Evolutionary conservation across 1,140 invertebrate species (phyloP), one percentile per base, ranked within the genome.

Genomic region (Trigoniulus corallinus): DNA sequence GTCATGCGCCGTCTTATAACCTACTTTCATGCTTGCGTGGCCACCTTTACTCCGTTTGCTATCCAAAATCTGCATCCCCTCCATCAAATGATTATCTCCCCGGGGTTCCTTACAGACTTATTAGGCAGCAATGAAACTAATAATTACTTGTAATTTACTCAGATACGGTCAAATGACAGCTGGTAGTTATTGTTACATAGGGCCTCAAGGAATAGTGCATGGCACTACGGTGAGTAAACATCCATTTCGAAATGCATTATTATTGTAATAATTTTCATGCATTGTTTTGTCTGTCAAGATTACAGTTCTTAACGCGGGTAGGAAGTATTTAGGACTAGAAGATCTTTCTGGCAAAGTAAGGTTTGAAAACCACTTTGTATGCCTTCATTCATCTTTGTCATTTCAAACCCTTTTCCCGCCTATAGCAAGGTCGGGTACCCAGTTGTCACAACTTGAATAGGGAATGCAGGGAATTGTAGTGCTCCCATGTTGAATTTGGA

Each of bases 151-250:
- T 7, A 34, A 34, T 7, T 34, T 7, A 34, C 15, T 15, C 47
- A 68, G 64, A 61, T 70, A 71, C 59, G 70, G 70, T 0, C 71
- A 72, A 53, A 73, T 73, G 72, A 73, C 71, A 22, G 78, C 78
- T 18, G 79, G 79, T 13, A 77, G 75, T 58, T 82, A 71, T 59
- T 80, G 78, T 56, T 81, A 82, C 60, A 81, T 81, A 54, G 80
- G 79, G 22, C 78, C 79, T 3, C 79, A 81, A 60, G 79, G 79
- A 3, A 81, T 81, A 52, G 79, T 81, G 18, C 78, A 81, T 62
- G 78, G 78, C 22, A 81, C 79, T 2, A 78, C 75, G 42, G 78
- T 80, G 64, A 59, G 66, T 62, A 34, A 37, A 25, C 3, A 46
- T 24, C 24, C 47, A 23, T 40, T 54, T 25, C 7, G 12, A 26